Evolutionary conservation across 2,888 invertebrate species (phyloP).

Genomic region (Drosophila flavopinicola): DNA sequence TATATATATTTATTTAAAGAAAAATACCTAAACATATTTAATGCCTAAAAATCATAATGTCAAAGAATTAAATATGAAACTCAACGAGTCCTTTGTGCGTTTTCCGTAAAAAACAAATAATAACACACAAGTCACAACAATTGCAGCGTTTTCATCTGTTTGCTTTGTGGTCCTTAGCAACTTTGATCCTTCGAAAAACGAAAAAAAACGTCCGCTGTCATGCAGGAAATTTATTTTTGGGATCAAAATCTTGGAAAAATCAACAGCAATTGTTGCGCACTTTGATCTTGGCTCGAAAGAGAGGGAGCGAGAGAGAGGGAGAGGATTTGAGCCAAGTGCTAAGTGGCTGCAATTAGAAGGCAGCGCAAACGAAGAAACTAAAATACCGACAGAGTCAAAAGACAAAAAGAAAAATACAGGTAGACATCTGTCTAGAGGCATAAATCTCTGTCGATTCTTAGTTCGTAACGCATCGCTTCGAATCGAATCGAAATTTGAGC

Average conservation of each 20-base stretch:
- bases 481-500: conserved; percentile 54
- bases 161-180: conserved; percentile 15
- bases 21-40: too few relatives aligned
- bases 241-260: conserved; percentile 53
- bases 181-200: conserved; percentile 24
- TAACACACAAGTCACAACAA: conserved; percentile 50
- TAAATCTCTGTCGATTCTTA: conserved; percentile 38
- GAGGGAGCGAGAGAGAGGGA: not conserved
- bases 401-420: too few relatives aligned
- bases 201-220: conserved; percentile 62
- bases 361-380: conserved; percentile 11
- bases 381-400: conserved; percentile 8
- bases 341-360: conserved; percentile 77
- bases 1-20: too few relatives aligned
- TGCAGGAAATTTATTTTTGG: conserved; percentile 67
- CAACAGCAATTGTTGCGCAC: conserved; percentile 68
- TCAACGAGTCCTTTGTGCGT: conserved; percentile 6
- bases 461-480: conserved; percentile 31
- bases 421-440: conserved; percentile 40
- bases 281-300: conserved; percentile 21
- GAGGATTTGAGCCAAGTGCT: conserved; percentile 58
- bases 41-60: conserved; percentile 7
- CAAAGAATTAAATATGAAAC: not conserved
- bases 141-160: conserved; percentile 26
- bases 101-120: conserved; percentile 39